Percentiles rank a stretch among this genome's conserved stretches.
These are phyloP conservation scores for Pomacea canaliculata DNA, from an alignment of 2,888 invertebrate species.

Conservation along the genomic window DNA sequence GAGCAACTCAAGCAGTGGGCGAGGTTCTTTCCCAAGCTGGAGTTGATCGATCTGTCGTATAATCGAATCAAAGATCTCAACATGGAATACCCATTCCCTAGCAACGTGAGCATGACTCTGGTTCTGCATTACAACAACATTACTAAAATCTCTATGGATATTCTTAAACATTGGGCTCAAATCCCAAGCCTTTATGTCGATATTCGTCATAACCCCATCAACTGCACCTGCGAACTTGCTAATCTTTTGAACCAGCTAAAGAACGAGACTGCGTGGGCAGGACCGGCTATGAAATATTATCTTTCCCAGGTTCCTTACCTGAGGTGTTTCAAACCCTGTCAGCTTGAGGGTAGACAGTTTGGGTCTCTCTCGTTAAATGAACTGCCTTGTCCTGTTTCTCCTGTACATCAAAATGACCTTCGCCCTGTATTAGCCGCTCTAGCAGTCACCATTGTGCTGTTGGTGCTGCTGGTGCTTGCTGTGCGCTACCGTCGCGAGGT, in stretches of 20 bases:
- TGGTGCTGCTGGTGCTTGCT: constrained; percentile 23
- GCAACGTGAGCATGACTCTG: not conserved
- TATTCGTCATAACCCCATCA: constrained; percentile 43
- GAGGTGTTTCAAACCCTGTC: not conserved
- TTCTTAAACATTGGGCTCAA: constrained; percentile 36
- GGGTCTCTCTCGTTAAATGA: constrained; percentile 25
- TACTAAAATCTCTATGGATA: constrained; percentile 35
- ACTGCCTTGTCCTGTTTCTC: constrained; percentile 25
- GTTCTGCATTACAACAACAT: constrained; percentile 45
- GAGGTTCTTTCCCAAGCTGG: constrained; percentile 18
- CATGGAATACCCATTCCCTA: not conserved
- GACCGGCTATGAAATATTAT: not conserved
- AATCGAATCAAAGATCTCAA: not conserved
- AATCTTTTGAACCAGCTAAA: not conserved
- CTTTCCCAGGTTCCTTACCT: not conserved
- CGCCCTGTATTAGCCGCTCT: constrained; percentile 12
- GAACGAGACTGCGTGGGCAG: not conserved
- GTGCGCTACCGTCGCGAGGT: constrained; percentile 37
- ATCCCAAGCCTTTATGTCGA: constrained; percentile 43
- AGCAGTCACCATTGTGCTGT: constrained; percentile 19
- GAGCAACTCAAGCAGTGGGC: constrained; percentile 22
- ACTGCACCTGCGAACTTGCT: not conserved
- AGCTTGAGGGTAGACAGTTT: not conserved
- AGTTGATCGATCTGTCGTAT: constrained; percentile 20
- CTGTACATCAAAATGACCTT: not conserved